phyloP scores from a whole-genome alignment of 1,140 invertebrate genomes.

The Fopius arisanus region DNA sequence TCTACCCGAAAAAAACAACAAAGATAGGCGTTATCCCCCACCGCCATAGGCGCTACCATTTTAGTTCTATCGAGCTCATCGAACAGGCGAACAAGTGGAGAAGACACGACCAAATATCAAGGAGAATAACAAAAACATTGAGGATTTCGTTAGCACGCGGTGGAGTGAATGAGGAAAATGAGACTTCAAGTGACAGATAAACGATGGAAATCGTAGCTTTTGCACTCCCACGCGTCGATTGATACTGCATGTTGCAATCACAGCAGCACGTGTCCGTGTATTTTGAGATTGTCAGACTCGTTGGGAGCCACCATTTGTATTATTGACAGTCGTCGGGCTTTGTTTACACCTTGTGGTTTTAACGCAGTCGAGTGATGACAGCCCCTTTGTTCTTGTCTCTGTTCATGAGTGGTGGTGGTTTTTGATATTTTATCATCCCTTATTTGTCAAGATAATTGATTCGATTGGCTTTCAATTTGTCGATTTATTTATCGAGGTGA shows the following conservation, averaged over 20 bases:
- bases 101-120: background rate
- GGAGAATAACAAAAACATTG: background rate
- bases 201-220: background rate
- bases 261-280: background rate
- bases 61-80: background rate
- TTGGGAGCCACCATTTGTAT: background rate
- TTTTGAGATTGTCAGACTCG: background rate
- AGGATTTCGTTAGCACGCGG: no score
- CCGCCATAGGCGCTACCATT: background rate
- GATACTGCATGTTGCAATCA: background rate
- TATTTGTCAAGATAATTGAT: no score
- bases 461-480: no score
- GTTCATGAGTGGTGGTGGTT: background rate
- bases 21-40: conserved; percentile 11
- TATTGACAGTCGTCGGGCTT: background rate
- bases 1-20: background rate
- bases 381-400: background rate
- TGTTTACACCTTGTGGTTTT: background rate
- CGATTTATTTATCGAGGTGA: no score
- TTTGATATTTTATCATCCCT: no score
- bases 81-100: background rate
- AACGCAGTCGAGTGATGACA: background rate
- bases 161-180: background rate
- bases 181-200: no score
- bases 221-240: background rate